Evolutionary conservation across 2,888 invertebrate genomes (phyloP).

Genomic region (Prostheceraeus crozeri): DNA sequence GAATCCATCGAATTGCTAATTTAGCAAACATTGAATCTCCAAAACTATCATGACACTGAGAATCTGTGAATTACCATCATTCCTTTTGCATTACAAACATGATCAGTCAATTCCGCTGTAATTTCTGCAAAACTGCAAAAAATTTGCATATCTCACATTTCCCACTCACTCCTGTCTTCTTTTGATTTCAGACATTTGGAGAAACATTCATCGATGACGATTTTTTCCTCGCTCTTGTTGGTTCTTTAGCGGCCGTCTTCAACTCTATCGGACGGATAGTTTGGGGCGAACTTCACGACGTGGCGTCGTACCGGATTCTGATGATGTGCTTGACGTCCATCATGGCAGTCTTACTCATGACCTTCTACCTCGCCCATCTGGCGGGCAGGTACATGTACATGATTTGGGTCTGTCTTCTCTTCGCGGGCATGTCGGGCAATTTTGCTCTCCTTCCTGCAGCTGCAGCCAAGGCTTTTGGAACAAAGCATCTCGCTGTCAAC

Average conservation of each 20-base stretch:
- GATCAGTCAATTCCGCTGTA: no score
- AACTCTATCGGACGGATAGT: constrained; percentile 58
- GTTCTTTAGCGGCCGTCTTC: constrained; percentile 58
- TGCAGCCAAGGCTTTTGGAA: constrained; percentile 52
- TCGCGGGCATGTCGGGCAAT: constrained; percentile 50
- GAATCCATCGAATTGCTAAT: no score
- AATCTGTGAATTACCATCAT: no score
- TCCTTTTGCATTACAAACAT: no score
- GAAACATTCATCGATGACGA: constrained; percentile 58
- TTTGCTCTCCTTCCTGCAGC: constrained; percentile 55
- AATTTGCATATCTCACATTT: no score
- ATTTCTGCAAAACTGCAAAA: no score
- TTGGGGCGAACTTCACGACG: constrained; percentile 69
- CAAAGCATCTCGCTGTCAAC: constrained; percentile 48
- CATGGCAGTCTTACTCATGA: constrained; percentile 44
- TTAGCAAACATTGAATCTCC: no score
- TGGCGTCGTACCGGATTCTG: constrained; percentile 26
- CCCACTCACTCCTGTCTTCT: no score
- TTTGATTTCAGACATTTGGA: constrained; percentile 52
- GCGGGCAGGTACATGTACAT: constrained; percentile 47
- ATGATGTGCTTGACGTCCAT: constrained; percentile 42
- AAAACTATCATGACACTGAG: no score
- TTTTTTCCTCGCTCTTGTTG: constrained; percentile 58
- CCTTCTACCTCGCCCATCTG: constrained; percentile 42
- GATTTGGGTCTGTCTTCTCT: constrained; percentile 51